phyloP scores from a whole-genome alignment of 2,113 vertebrate species.

The Glaucidium brasilianum region DNA sequence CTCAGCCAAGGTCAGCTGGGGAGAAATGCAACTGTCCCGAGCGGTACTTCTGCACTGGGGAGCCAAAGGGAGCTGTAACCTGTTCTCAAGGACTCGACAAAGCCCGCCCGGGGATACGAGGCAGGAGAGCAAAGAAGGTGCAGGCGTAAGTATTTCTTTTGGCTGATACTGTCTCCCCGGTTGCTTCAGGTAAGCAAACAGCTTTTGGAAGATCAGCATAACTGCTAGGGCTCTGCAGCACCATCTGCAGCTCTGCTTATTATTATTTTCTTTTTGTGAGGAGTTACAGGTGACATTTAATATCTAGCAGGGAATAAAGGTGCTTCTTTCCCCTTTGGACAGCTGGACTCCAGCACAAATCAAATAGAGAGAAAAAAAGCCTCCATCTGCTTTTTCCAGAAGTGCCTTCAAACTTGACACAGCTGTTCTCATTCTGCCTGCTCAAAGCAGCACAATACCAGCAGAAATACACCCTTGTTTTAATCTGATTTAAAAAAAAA shows the following conservation, averaged over 20 bases:
- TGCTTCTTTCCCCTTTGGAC: constrained; percentile 47
- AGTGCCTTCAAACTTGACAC: constrained; percentile 50
- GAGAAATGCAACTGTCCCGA: neutral
- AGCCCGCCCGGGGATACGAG: neutral
- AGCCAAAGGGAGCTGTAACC: neutral
- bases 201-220: neutral
- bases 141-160: neutral
- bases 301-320: constrained; percentile 39
- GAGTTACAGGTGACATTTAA: constrained; percentile 27
- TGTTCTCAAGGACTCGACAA: neutral
- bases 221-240: constrained; percentile 13
- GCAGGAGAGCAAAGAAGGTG: neutral
- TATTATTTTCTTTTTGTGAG: neutral
- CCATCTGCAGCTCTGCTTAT: constrained; percentile 22
- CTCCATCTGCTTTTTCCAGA: constrained; percentile 40
- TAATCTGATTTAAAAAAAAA: constrained; percentile 24
- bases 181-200: constrained; percentile 19
- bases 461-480: constrained; percentile 59
- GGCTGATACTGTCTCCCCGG: neutral
- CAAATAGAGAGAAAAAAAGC: neutral
- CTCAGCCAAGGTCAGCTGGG: neutral
- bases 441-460: constrained; percentile 40
- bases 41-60: neutral
- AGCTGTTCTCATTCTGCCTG: constrained; percentile 42
- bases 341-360: constrained; percentile 46